A percentile compares a stretch with the other conserved stretches of the same genome.
phyloP scores from a whole-genome alignment of 2,797 vertebrate genomes.

The Pogoniulus pusillus region DNA sequence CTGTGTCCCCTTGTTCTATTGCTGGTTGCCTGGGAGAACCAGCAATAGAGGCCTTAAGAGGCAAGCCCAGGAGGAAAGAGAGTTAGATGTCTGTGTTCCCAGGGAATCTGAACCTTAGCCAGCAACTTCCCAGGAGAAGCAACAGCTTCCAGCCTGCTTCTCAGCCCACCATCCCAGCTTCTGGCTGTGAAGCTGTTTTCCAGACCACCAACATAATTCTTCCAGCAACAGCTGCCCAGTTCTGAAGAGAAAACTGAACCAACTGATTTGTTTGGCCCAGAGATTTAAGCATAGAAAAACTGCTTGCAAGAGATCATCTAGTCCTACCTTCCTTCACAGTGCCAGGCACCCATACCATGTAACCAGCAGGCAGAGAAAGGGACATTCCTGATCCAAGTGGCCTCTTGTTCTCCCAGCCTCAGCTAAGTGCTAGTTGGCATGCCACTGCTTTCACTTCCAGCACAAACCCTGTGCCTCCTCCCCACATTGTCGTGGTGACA shows the following conservation, averaged over 20 bases:
- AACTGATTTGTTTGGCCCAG: not conserved
- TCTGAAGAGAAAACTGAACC: not conserved
- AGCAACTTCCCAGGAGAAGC: not conserved
- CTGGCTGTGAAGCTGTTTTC: not conserved
- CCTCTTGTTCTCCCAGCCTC: not conserved
- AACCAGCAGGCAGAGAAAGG: not conserved
- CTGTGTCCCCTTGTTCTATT: too few relatives aligned
- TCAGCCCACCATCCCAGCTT: not conserved
- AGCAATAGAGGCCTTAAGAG: too few relatives aligned
- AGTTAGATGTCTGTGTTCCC: not conserved
- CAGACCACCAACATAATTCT: not conserved
- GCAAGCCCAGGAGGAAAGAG: not conserved
- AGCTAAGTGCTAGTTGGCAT: not conserved
- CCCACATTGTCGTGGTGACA: not conserved
- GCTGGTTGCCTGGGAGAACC: too few relatives aligned
- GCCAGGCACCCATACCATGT: not conserved
- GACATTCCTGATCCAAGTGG: not conserved
- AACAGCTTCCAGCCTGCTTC: not conserved
- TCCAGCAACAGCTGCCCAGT: accelerated
- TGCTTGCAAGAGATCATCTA: not conserved
- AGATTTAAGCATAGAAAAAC: not conserved
- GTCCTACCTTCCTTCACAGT: not conserved
- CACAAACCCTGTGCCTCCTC: not conserved
- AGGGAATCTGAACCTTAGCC: not conserved
- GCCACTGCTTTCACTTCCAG: not conserved